Evolutionary conservation across 2,113 vertebrate species (phyloP).

Genomic region (Heterocephalus glaber): DNA sequence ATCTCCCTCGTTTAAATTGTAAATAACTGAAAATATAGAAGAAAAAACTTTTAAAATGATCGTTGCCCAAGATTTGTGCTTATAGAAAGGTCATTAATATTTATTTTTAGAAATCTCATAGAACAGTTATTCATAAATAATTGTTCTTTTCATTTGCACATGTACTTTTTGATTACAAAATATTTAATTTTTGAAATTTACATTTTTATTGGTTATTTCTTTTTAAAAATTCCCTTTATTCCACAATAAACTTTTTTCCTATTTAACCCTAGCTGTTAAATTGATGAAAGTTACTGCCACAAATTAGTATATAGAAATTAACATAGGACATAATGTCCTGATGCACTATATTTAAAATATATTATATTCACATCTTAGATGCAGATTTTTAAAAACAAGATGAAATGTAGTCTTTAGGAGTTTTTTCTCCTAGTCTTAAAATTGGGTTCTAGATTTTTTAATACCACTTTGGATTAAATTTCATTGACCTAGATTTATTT

Average conservation of each 20-base stretch:
- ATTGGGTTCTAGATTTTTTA: not conserved
- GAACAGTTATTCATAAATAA: not conserved
- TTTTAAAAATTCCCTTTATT: not conserved
- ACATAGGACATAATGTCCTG: not conserved
- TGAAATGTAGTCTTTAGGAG: not conserved
- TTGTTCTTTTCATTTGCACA: not conserved
- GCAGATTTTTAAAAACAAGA: not conserved
- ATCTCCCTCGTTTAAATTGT: not conserved
- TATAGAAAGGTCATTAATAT: not conserved
- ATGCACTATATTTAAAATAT: not conserved
- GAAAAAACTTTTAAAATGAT: conserved; percentile 12
- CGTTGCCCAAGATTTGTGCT: not conserved
- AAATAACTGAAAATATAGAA: not conserved
- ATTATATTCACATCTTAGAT: not conserved
- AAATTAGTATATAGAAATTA: not conserved
- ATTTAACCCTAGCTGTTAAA: not conserved
- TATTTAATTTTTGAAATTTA: not conserved
- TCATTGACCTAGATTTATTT: not conserved
- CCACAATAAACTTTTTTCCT: not conserved
- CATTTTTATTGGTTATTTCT: not conserved
- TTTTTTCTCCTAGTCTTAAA: not conserved
- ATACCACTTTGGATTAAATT: not conserved
- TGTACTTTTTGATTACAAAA: not conserved
- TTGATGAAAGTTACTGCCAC: not conserved
- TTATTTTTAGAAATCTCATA: conserved; percentile 20